Evolutionary conservation across 2,113 vertebrate species (phyloP).

Genomic region (Brachypodius melanocephalos): DNA sequence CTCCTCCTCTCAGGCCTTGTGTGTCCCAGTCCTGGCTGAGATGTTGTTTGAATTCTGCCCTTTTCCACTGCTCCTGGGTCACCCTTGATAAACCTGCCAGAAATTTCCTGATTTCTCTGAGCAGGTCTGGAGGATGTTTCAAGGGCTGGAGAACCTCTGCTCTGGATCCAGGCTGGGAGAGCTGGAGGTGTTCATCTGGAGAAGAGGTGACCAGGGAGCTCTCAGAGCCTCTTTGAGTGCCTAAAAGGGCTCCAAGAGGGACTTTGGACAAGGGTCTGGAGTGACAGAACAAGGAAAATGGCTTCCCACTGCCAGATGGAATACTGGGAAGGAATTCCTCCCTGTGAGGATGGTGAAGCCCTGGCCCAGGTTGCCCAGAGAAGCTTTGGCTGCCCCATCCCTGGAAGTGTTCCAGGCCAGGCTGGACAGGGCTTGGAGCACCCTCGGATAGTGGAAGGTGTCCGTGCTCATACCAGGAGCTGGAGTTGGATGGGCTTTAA

Average conservation of each 20-base stretch:
- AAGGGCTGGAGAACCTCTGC: not conserved
- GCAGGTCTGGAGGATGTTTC: not conserved
- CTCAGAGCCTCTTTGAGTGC: not conserved
- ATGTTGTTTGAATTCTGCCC: not conserved
- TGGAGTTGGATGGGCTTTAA: not conserved
- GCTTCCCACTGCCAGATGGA: not conserved
- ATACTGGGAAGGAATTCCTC: not conserved
- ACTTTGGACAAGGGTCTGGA: not conserved
- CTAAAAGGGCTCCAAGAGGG: not conserved
- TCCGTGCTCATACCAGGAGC: not conserved
- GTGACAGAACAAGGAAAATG: not conserved
- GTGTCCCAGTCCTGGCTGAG: not conserved
- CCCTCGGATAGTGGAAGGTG: fast-evolving
- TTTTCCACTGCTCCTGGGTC: not conserved
- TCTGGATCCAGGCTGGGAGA: not conserved
- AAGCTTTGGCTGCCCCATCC: not conserved
- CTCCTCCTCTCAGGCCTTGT: fast-evolving
- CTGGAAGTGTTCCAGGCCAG: not conserved
- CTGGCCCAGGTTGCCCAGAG: not conserved
- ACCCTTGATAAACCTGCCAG: not conserved
- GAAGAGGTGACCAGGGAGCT: not conserved
- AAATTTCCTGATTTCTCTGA: not conserved
- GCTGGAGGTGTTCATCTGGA: not conserved
- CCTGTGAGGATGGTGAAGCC: fast-evolving
- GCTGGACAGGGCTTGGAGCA: not conserved